A percentile compares a stretch with the other conserved stretches of the same genome.
Evolutionary conservation across 2,113 vertebrate species (phyloP).

Genomic region (Oreochromis aureus): DNA sequence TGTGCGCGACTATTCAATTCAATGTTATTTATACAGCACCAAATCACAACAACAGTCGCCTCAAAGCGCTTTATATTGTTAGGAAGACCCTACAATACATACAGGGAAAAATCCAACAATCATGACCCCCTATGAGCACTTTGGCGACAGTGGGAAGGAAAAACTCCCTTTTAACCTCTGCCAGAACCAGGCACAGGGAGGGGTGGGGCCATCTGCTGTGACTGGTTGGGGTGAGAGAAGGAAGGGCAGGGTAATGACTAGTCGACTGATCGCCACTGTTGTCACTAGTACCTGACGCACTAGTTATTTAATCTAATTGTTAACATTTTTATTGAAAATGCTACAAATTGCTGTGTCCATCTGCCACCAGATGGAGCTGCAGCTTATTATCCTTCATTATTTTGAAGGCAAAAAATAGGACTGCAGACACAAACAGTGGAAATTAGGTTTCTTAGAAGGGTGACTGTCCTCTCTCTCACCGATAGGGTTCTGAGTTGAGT

Average conservation of each 20-base stretch:
- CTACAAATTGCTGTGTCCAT: neutral
- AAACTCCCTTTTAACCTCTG: neutral
- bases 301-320: neutral
- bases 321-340: neutral
- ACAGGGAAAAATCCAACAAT: rapidly evolving
- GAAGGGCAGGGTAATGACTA: neutral
- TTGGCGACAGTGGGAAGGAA: neutral
- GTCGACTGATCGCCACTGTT: rapidly evolving
- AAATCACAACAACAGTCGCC: neutral
- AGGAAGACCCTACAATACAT: rapidly evolving
- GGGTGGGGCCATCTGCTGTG: neutral
- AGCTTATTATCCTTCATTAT: neutral
- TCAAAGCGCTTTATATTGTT: rapidly evolving
- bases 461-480: neutral
- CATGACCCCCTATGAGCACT: neutral
- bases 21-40: neutral
- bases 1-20: neutral
- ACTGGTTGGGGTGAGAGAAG: neutral
- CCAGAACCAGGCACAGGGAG: rapidly evolving
- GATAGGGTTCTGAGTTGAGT: neutral
- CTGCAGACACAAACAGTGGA: neutral
- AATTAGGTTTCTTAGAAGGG: neutral
- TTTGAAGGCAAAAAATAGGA: neutral
- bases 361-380: neutral
- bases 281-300: rapidly evolving